Evolutionary conservation across 2,888 invertebrate genomes (phyloP), one percentile per base, ranked within the genome.

Genomic region (Eristalis pertinax): DNA sequence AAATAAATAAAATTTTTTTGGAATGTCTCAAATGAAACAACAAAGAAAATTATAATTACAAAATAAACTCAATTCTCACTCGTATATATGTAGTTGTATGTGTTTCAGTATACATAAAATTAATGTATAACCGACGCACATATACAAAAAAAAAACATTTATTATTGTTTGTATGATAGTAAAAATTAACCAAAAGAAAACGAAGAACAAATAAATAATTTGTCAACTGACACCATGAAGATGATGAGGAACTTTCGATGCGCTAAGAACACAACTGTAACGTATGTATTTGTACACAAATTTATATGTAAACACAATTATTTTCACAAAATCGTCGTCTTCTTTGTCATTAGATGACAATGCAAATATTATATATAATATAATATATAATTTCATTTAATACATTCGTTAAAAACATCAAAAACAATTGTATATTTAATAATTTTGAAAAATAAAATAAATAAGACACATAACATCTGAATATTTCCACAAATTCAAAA

Each of bases 81-180:
- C 43, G 35, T 65, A 60, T 75, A 38, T 65, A 29, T 75, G 86
- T 86, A 78, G 82, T 82, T 86, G 56, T 78, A 50, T 83, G 78
- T 86, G 78, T 86, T 75, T 41, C 29, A 60, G 69, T 43, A 83
- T 86, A 50, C 74, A 75, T 74, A 65, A 72, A 50, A 63, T 60
- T 26, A 67, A 41, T 43, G 5, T 63, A 67, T 68, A 83, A 29
- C 74, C 69, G 60, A 69, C 15, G 41, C n/a, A n/a, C n/a, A n/a
- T n/a, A n/a, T 56, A 73, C 65, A 32, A 22, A 58, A 56, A 75
- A 79, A 22, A 43, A 56, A 62, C 22, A 60, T 50, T 70, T 63
- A 68, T 67, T 35, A 26, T 29, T 62, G 43, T 68, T 24, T 69
- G 69, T 69, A 75, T 69, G 62, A 56, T 74, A 58, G 69, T 70